Conservation (phyloP, 2,113 vertebrate genomes). For the Bubalus kerabau region DNA sequence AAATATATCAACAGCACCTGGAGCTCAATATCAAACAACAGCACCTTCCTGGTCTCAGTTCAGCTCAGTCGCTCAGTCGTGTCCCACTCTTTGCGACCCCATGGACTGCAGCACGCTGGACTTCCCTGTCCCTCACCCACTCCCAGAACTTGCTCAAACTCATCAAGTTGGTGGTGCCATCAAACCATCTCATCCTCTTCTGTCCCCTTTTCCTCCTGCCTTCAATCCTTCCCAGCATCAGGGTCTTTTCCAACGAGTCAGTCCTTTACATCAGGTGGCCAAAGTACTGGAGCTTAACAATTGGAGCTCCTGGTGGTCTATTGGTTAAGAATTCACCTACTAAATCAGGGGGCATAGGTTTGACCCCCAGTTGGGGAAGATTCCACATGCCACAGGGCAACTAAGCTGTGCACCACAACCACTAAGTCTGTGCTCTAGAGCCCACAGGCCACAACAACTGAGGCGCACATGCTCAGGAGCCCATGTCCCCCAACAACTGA, state of each 20-base stretch:
- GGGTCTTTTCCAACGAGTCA: background rate
- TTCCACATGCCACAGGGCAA: background rate
- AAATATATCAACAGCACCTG: background rate
- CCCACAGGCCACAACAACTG: too few relatives aligned
- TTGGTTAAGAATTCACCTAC: background rate
- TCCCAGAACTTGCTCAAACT: too few relatives aligned
- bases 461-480: too few relatives aligned
- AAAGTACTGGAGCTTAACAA: too few relatives aligned
- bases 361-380: background rate
- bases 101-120: too few relatives aligned
- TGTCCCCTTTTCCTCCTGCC: background rate
- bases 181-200: too few relatives aligned
- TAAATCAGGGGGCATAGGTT: background rate
- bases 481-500: fast-evolving
- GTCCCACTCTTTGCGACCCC: too few relatives aligned
- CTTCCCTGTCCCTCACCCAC: too few relatives aligned
- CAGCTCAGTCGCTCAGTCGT: too few relatives aligned
- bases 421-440: background rate
- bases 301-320: background rate
- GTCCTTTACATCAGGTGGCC: background rate
- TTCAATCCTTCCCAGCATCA: background rate
- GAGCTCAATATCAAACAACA: background rate
- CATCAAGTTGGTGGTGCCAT: too few relatives aligned
- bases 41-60: too few relatives aligned
- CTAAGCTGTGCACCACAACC: background rate